Conservation (phyloP, 2,113 vertebrate genomes). For the Castor canadensis region DNA sequence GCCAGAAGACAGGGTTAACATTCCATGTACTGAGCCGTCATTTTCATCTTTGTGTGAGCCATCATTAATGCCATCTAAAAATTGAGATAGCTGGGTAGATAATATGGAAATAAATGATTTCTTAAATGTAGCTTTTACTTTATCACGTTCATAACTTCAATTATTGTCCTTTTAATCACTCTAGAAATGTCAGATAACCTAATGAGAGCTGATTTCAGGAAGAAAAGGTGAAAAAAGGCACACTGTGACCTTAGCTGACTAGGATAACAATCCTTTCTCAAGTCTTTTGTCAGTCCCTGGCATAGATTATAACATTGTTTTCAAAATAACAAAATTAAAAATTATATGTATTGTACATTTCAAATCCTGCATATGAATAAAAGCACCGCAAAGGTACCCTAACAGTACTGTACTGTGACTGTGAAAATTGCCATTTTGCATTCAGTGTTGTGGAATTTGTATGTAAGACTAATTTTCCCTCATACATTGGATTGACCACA, state of each 20-base stretch:
- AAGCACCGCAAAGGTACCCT: constrained; percentile 86
- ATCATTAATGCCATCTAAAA: not conserved
- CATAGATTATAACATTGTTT: constrained; percentile 81
- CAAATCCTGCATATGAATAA: constrained; percentile 89
- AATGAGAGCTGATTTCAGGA: constrained; percentile 74
- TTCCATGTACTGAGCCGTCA: constrained; percentile 13
- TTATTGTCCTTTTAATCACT: constrained; percentile 64
- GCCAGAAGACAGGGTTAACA: not conserved
- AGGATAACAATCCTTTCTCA: constrained; percentile 81
- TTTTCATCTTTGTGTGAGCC: not conserved
- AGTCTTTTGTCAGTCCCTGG: constrained; percentile 86
- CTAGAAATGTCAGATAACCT: constrained; percentile 28
- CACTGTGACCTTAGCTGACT: constrained; percentile 81
- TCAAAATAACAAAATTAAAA: constrained; percentile 73
- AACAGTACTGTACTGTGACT: constrained; percentile 89
- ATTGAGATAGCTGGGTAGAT: constrained; percentile 57
- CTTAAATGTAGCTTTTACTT: not conserved
- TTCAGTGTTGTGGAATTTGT: constrained; percentile 88
- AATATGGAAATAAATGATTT: no score
- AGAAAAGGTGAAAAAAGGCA: constrained; percentile 86
- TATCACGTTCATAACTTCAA: constrained; percentile 70
- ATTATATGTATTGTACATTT: constrained; percentile 92
- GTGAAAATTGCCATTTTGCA: constrained; percentile 84
- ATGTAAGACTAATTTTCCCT: constrained; percentile 93
- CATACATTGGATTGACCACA: constrained; percentile 98